Evolutionary conservation across 2,797 vertebrate species (phyloP), one percentile per base, ranked within the genome.

Genomic region (Macrochelys suwanniensis): DNA sequence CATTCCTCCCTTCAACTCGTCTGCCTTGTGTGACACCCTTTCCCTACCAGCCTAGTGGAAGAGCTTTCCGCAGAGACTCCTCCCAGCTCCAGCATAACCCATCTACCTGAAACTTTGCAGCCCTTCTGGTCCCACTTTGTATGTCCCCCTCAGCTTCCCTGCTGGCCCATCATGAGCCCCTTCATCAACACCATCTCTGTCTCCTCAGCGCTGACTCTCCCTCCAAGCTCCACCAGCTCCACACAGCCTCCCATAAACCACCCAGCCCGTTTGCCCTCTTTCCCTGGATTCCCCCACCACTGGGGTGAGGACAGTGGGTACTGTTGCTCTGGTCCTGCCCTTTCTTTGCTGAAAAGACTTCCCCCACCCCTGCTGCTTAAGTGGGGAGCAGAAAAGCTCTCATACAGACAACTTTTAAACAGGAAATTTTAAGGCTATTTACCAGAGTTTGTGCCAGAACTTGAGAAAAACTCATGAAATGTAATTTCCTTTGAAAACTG

Each of bases 331-430:
- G 16, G 31, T n/a, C 7, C 33, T 31, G 28, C 82, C 21, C 1
- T 6, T 5, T 6, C 1, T 45, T 19, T 13, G 9, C 56, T 2
- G 54, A 13, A 2, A 3, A 1, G 51, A 42, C 0, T 28, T 54
- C n/a, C 2, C 61, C 13, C 21, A 2, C 1, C 6, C 23, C 6
- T 11, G 77, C 61, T 13, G 17, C 19, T 33, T 13, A 2, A 23
- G n/a, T 71, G 65, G n/a, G n/a, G n/a, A 37, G 5, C 10, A 37
- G 61, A 68, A 68, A 37, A n/a, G n/a, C 65, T 37, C 17, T 37
- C 8, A 13, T 28, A 28, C 28, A 15, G 15, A n/a, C 61, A 37
- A 37, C 9, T 11, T 37, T 71, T 37, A 71, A 31, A 37, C n/a
- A 37, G n/a, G n/a, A 37, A 11, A 37, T 71, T 23, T 37, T 71